phyloP scores from a whole-genome alignment of 2,888 invertebrate species.

The Cantharis rufa region DNA sequence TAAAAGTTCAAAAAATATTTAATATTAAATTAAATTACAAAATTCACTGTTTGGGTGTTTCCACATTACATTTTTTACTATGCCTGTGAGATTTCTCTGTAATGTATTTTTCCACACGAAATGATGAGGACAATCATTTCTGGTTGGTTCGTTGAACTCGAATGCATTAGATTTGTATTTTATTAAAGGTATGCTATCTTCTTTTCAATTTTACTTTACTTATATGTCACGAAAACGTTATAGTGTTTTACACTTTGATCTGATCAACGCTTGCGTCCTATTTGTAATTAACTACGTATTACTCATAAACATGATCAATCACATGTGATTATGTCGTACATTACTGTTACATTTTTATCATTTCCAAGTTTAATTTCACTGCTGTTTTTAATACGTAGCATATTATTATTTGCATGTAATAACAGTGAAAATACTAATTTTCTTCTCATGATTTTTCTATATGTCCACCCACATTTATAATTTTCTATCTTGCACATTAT shows the following conservation, averaged over 20 bases:
- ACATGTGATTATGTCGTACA: not conserved
- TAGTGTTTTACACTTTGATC: not conserved
- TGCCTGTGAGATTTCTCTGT: not conserved
- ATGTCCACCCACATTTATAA: too few relatives aligned
- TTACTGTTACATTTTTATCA: not conserved
- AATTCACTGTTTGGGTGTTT: not conserved
- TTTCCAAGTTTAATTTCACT: not conserved
- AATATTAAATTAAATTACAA: not conserved
- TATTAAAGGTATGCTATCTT: not conserved
- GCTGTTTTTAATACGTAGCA: not conserved
- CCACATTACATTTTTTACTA: not conserved
- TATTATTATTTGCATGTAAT: not conserved
- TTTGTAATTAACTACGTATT: not conserved
- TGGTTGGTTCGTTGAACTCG: not conserved
- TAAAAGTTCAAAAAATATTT: not conserved
- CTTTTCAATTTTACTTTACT: not conserved
- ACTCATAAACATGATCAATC: not conserved
- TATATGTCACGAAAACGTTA: not conserved
- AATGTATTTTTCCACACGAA: not conserved
- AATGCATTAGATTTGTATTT: not conserved
- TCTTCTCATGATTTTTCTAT: not conserved
- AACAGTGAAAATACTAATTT: not conserved
- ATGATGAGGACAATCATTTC: not conserved
- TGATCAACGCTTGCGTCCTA: not conserved
- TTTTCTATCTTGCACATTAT: too few relatives aligned